A percentile compares a stretch with the other conserved stretches of the same genome.
Conservation (phyloP, 2,113 vertebrate species). For the Oncorhynchus gorbuscha region DNA sequence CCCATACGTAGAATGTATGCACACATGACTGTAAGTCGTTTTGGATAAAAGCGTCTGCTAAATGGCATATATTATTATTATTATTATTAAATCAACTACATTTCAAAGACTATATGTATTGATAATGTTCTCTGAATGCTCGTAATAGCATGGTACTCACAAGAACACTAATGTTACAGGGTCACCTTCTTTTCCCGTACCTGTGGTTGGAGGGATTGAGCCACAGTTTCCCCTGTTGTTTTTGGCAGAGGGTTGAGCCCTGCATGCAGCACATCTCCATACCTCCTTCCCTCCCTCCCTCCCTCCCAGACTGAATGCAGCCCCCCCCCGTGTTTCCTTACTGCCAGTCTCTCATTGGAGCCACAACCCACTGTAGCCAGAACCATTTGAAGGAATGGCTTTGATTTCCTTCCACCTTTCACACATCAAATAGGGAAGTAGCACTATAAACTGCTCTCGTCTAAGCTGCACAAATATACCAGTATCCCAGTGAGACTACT, state of each 20-base stretch:
- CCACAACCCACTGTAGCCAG: slow-evolving; percentile 53
- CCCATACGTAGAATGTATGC: no score
- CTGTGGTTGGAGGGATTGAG: slow-evolving; percentile 47
- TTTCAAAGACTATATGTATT: neutral
- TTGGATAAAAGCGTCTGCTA: no score
- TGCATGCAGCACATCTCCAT: neutral
- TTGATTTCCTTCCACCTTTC: slow-evolving; percentile 73
- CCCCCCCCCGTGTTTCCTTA: slow-evolving; percentile 36
- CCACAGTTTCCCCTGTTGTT: slow-evolving; percentile 61
- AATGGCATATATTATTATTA: no score
- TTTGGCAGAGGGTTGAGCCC: slow-evolving; percentile 7
- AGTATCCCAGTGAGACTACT: slow-evolving; percentile 8
- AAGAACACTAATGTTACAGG: neutral
- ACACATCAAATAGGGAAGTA: slow-evolving; percentile 56
- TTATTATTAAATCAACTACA: no score
- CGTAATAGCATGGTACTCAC: neutral
- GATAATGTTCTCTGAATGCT: neutral
- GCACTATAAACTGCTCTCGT: slow-evolving; percentile 23
- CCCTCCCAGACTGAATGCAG: slow-evolving; percentile 36
- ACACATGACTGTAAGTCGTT: no score
- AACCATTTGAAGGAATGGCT: slow-evolving; percentile 57
- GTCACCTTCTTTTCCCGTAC: slow-evolving; percentile 26
- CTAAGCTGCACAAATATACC: slow-evolving; percentile 62
- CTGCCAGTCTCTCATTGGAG: slow-evolving; percentile 51
- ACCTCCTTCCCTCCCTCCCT: slow-evolving; percentile 18